Conservation (phyloP, 2,888 invertebrate genomes). For the Leptopilina drosophilae region DNA sequence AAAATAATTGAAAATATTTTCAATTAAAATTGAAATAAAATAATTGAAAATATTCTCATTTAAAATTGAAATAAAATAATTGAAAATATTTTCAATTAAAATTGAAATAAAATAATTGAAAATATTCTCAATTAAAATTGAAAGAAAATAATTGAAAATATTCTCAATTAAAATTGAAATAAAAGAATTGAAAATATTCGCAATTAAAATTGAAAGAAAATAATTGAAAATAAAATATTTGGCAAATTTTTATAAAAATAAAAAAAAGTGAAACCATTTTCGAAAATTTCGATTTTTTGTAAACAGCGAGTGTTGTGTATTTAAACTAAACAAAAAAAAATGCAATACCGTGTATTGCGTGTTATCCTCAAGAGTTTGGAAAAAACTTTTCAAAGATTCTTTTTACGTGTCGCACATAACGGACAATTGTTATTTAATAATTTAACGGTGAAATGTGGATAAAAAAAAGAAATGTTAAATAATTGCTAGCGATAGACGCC, state of each 20-base stretch:
- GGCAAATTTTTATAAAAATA: not conserved
- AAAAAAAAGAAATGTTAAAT: constrained; percentile 37
- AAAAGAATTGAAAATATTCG: no score
- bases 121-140: no score
- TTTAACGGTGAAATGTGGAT: constrained; percentile 44
- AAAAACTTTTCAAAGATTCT: constrained; percentile 39
- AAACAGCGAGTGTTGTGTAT: constrained; percentile 53
- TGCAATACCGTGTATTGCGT: constrained; percentile 67
- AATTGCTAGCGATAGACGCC: constrained; percentile 45
- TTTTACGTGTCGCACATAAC: constrained; percentile 53
- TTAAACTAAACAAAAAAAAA: constrained; percentile 47
- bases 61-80: no score
- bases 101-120: no score
- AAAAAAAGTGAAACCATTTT: not conserved
- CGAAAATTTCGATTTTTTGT: constrained; percentile 20
- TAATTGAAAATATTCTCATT: no score
- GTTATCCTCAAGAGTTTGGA: constrained; percentile 34
- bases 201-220: no score
- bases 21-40: no score
- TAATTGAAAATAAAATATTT: no score
- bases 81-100: no score
- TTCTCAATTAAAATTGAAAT: no score
- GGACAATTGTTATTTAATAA: constrained; percentile 55
- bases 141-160: no score
- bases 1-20: no score